These are phyloP conservation scores for Odiellus spinosus DNA, from an alignment of 2,888 invertebrate species.

Conservation along the genomic window DNA sequence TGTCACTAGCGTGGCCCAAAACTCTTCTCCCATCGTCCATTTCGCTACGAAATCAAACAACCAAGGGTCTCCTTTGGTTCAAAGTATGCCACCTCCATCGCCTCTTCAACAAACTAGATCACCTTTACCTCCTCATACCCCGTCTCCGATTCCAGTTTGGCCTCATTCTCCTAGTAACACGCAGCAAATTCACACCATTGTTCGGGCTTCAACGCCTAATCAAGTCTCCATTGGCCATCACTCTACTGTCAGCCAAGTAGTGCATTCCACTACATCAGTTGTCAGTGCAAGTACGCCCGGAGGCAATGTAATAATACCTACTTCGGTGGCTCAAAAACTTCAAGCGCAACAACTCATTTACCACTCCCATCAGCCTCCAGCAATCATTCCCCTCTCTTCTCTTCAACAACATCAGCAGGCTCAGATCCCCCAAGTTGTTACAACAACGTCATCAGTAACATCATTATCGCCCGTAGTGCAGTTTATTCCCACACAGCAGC, in stretches of 20 bases:
- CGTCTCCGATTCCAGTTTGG: constrained; percentile 14
- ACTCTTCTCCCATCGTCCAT: constrained; percentile 17
- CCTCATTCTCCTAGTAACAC: constrained; percentile 10
- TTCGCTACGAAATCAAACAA: constrained; percentile 10
- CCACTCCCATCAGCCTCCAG: background rate
- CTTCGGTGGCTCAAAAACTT: constrained; percentile 9
- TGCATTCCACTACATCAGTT: background rate
- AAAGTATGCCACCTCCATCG: constrained; percentile 17
- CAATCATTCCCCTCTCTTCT: constrained; percentile 2
- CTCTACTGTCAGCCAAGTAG: background rate
- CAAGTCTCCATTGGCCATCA: background rate
- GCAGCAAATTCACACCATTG: too few relatives aligned
- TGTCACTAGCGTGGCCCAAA: constrained; percentile 15
- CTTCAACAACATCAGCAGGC: constrained; percentile 1
- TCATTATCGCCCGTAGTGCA: constrained; percentile 10
- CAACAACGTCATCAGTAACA: constrained; percentile 6
- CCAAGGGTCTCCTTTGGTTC: constrained; percentile 14
- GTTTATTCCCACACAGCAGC: constrained; percentile 10
- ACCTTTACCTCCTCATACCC: constrained; percentile 14
- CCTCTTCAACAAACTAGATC: constrained; percentile 13
- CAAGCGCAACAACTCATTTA: constrained; percentile 8
- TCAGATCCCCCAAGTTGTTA: constrained; percentile 1
- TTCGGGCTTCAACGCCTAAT: background rate
- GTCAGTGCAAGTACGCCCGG: background rate
- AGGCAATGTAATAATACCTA: background rate